Percentiles rank a stretch among this genome's conserved stretches.
Conservation (phyloP, 2,888 invertebrate genomes). For the Lasioglossum marginatum region DNA sequence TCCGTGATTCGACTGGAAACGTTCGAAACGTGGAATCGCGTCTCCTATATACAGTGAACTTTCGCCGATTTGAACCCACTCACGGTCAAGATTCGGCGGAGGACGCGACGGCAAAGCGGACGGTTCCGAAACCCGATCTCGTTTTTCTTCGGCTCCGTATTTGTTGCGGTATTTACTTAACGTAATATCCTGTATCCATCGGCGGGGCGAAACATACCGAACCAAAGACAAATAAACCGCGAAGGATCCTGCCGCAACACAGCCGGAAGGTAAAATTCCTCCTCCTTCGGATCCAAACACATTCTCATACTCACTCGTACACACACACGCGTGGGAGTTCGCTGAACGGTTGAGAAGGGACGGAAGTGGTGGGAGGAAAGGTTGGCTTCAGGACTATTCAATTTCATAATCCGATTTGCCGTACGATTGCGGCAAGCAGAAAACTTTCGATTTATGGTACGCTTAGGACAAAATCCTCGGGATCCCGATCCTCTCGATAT, state of each 20-base stretch:
- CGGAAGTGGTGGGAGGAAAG: neutral
- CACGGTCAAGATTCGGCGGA: conserved; percentile 21
- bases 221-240: conserved; percentile 39
- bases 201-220: neutral
- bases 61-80: conserved; percentile 21
- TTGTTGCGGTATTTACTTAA: conserved; percentile 37
- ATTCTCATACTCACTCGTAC: neutral
- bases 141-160: conserved; percentile 4
- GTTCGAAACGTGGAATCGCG: neutral
- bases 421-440: conserved; percentile 71
- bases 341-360: neutral
- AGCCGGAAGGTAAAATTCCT: conserved; percentile 53
- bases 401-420: conserved; percentile 77
- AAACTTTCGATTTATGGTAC: conserved; percentile 73
- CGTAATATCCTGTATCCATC: conserved; percentile 25
- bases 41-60: neutral
- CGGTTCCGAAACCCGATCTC: neutral
- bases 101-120: neutral
- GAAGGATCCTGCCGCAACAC: conserved; percentile 54
- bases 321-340: neutral
- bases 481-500: conserved; percentile 41
- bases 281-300: neutral
- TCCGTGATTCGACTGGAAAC: conserved; percentile 8
- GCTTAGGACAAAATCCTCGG: conserved; percentile 68
- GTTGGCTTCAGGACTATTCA: conserved; percentile 68